These are phyloP conservation scores for Panthera tigris DNA, from an alignment of 2,113 vertebrate genomes.

Conservation along the genomic window DNA sequence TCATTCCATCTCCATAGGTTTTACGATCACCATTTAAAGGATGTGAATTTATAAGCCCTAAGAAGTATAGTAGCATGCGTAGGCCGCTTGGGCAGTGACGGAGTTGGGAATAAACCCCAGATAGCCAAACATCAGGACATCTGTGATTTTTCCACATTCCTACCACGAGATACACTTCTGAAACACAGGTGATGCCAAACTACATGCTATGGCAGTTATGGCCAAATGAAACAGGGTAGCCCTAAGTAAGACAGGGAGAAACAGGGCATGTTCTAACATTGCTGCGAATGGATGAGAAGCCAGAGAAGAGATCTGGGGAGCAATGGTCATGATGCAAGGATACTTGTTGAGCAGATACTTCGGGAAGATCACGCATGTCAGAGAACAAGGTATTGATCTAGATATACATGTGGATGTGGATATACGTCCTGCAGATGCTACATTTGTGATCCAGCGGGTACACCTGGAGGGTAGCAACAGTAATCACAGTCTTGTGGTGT, in stretches of 20 bases:
- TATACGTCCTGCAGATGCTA: neutral
- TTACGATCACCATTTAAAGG: neutral
- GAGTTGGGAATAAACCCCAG: neutral
- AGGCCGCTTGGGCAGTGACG: neutral
- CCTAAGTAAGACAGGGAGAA: neutral
- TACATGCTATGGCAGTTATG: neutral
- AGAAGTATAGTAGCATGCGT: neutral
- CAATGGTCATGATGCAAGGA: neutral
- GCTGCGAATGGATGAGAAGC: neutral
- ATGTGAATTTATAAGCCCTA: neutral
- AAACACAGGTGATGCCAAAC: neutral
- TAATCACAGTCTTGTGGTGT: rapidly evolving
- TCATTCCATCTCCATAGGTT: neutral
- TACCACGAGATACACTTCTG: neutral
- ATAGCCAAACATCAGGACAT: neutral
- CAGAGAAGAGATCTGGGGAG: too few relatives aligned
- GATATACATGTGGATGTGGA: too few relatives aligned
- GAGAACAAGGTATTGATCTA: neutral
- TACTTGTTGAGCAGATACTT: neutral
- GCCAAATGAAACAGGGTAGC: neutral
- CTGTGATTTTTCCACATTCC: neutral
- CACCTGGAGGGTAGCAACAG: rapidly evolving
- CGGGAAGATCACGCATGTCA: neutral
- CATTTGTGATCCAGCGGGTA: neutral
- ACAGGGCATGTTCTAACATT: neutral